These are phyloP conservation scores for Lamellibrachia columna DNA, from an alignment of 2,888 invertebrate species.

Conservation along the genomic window DNA sequence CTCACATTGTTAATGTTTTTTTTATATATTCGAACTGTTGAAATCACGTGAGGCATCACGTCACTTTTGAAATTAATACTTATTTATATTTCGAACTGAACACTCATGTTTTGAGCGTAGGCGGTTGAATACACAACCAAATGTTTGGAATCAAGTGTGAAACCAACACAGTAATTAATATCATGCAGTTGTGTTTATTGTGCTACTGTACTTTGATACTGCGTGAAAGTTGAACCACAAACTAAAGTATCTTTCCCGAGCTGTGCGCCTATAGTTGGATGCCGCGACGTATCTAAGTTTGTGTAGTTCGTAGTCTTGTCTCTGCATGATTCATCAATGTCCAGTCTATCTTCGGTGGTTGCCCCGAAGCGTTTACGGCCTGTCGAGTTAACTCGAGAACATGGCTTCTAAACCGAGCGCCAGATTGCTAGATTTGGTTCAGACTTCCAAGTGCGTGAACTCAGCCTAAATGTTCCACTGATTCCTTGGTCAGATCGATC, in stretches of 20 bases:
- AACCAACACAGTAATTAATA: no score
- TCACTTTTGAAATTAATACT: no score
- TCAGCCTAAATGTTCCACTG: background rate
- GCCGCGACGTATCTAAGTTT: background rate
- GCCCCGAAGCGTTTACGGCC: background rate
- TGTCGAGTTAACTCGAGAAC: background rate
- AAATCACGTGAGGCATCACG: no score
- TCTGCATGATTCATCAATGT: background rate
- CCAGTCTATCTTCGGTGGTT: background rate
- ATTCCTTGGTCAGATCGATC: background rate
- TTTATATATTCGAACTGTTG: no score
- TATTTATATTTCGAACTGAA: no score
- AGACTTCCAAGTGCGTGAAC: background rate
- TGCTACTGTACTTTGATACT: background rate
- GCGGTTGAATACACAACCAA: no score
- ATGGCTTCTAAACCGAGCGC: background rate
- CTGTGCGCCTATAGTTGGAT: background rate
- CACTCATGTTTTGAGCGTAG: no score
- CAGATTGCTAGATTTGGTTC: background rate
- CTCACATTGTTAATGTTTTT: no score
- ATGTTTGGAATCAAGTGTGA: no score
- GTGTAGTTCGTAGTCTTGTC: background rate
- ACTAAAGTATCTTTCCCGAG: background rate
- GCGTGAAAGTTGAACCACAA: background rate
- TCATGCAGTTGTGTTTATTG: background rate